Base-by-base conservation (phyloP, 2,888 invertebrate genomes). In the Lottia scabra region DNA sequence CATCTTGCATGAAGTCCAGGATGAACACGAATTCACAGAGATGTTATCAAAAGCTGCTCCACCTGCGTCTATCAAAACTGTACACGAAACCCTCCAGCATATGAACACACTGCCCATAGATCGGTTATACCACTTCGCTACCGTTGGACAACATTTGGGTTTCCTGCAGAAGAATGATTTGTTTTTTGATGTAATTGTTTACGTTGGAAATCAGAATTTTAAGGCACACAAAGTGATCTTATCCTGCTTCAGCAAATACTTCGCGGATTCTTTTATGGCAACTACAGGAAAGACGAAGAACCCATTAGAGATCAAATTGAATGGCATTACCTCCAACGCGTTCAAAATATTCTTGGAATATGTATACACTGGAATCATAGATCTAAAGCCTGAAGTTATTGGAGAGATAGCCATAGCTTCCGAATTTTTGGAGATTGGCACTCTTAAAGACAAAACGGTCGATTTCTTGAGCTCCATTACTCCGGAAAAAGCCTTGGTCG, bases 161-260 rank as follows among this genome's bases (percentile, higher is more conserved):
- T 67, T 75, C 8, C 75, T 85, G 4, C 62, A 91, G 91, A 74
- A 78, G 27, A 75, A 83, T 23, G 79, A 80, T 46, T 72, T 77
- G 43, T 74, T 85, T 10, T 76, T 79, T 48, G 86, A 86, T 67
- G 84, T 86, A 1, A 63, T 78, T 12, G 71, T 86, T 3, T 75
- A 81, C 68, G 79, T 85, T 8, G 75, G 77, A 1, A 72, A 75
- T 13, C 71, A 70, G 68, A 71, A 65, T 1, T 86, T 85, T 71
- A 73, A 70, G n/a, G 84, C 84, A 0, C 85, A 85, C 72, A 74
- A 83, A 8, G 67, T 84, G 4, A 78, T 79, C 15, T 78, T 86
- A 3, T 78, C 83, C 16, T 82, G 83, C 13, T 79, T 82, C 78
- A 85, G 85, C 70, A 73, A 75, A 8, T 85, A 81, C 67, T 85